Evolutionary conservation across 64 coral and sea anemone genomes (phyloP).

Genomic region (Porites australiensis): DNA sequence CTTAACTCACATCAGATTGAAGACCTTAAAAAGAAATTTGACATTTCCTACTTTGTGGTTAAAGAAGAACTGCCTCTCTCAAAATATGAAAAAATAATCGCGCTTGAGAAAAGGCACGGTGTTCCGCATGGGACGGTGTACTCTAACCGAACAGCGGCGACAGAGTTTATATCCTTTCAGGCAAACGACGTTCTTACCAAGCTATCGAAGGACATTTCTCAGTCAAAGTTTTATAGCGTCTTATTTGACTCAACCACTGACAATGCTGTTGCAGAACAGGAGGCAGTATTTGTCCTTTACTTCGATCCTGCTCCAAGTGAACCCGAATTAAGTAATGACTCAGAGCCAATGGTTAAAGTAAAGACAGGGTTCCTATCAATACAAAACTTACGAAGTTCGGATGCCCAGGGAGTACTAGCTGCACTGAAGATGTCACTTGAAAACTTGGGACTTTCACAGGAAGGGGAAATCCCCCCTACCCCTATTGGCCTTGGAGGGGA

Average conservation of each 20-base stretch:
- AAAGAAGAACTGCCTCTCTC: slow-evolving; percentile 84
- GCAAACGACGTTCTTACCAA: slow-evolving; percentile 63
- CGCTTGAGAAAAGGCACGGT: slow-evolving; percentile 77
- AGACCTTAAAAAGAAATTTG: slow-evolving; percentile 73
- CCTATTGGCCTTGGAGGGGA: slow-evolving; percentile 83
- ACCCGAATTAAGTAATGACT: slow-evolving; percentile 17
- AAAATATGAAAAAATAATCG: slow-evolving; percentile 74
- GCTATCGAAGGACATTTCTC: slow-evolving; percentile 49
- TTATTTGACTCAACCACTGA: slow-evolving; percentile 70
- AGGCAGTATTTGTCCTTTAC: slow-evolving; percentile 63
- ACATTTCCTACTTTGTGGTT: slow-evolving; percentile 85
- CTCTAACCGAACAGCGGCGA: slow-evolving; percentile 59
- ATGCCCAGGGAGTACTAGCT: slow-evolving; percentile 62
- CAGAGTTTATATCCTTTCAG: slow-evolving; percentile 70
- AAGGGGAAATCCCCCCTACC: slow-evolving; percentile 48
- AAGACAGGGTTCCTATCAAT: neutral
- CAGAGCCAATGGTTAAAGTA: slow-evolving; percentile 59
- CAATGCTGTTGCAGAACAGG: slow-evolving; percentile 45
- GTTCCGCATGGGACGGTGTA: slow-evolving; percentile 58
- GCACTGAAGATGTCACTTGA: slow-evolving; percentile 59
- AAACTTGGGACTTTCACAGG: slow-evolving; percentile 48
- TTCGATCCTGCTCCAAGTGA: slow-evolving; percentile 54
- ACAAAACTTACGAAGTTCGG: slow-evolving; percentile 38
- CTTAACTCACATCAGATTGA: slow-evolving; percentile 35
- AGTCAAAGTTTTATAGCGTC: slow-evolving; percentile 62